Evolutionary conservation across 2,888 invertebrate species (phyloP).

Genomic region (Leptinotarsa juncta): DNA sequence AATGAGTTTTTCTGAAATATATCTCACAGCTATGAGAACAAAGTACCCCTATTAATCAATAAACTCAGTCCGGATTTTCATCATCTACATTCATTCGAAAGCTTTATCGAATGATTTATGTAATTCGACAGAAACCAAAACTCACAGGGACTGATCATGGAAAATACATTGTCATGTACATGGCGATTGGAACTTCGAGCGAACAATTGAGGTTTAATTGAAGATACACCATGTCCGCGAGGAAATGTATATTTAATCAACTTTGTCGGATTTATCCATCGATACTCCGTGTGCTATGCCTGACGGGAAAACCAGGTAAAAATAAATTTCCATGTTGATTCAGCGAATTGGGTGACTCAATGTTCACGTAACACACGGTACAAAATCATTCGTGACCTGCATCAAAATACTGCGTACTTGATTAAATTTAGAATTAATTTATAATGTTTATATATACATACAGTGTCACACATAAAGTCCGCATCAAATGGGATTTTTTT

Average conservation of each 20-base stretch:
- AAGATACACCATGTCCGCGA: conserved; percentile 45
- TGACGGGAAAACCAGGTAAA: background rate
- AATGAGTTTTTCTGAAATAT: too few species aligned
- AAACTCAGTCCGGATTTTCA: background rate
- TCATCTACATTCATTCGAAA: background rate
- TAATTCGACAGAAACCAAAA: conserved; percentile 39
- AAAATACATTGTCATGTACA: background rate
- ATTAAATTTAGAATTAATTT: too few species aligned
- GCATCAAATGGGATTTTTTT: too few species aligned
- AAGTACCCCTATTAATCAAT: too few species aligned
- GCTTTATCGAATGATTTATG: conserved; percentile 22
- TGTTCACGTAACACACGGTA: background rate
- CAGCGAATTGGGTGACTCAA: background rate
- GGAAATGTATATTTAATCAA: conserved; percentile 25
- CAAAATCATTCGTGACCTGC: background rate
- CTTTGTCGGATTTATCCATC: conserved; percentile 27
- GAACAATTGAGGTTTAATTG: conserved; percentile 52
- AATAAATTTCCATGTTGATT: background rate
- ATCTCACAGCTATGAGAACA: too few species aligned
- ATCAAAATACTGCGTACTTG: too few species aligned
- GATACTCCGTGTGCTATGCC: conserved; percentile 8
- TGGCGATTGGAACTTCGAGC: background rate
- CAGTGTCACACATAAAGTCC: too few species aligned
- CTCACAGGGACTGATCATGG: conserved; percentile 43
- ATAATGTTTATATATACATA: too few species aligned